Percentiles rank a stretch among this genome's conserved stretches.
Evolutionary conservation across 2,113 vertebrate species (phyloP).

Genomic region (Cinclus cinclus): DNA sequence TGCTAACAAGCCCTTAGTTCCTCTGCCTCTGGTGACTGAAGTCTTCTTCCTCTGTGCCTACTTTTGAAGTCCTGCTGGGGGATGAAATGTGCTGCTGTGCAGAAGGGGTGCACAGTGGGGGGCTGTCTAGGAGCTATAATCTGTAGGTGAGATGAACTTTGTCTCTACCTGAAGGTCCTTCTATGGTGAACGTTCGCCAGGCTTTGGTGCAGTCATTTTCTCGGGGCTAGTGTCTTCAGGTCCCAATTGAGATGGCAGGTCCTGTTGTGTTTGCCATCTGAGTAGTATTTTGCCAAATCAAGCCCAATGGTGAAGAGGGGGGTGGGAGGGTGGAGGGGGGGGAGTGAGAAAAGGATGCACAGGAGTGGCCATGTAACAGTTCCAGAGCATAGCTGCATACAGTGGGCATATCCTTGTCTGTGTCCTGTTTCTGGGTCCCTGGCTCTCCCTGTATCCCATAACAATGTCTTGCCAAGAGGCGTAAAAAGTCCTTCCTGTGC

Average conservation of each 20-base stretch:
- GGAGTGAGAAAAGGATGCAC: fast-evolving
- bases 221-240: neutral
- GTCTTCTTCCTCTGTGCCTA: neutral
- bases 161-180: neutral
- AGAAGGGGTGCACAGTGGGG: neutral
- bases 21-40: neutral
- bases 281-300: neutral
- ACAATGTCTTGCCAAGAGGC: neutral
- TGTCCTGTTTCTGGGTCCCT: neutral
- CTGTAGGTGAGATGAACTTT: fast-evolving
- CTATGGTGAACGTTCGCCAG: neutral
- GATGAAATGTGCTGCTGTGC: neutral
- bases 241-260: neutral
- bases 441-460: neutral
- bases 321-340: too few species aligned
- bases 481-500: neutral
- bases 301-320: neutral
- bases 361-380: neutral
- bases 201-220: neutral
- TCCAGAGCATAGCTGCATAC: neutral
- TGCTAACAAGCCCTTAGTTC: neutral
- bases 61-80: neutral
- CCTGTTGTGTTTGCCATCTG: neutral
- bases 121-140: neutral
- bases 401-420: neutral